These are phyloP conservation scores for Eubasilissa regina DNA, from an alignment of 1,140 invertebrate genomes.

Conservation along the genomic window DNA sequence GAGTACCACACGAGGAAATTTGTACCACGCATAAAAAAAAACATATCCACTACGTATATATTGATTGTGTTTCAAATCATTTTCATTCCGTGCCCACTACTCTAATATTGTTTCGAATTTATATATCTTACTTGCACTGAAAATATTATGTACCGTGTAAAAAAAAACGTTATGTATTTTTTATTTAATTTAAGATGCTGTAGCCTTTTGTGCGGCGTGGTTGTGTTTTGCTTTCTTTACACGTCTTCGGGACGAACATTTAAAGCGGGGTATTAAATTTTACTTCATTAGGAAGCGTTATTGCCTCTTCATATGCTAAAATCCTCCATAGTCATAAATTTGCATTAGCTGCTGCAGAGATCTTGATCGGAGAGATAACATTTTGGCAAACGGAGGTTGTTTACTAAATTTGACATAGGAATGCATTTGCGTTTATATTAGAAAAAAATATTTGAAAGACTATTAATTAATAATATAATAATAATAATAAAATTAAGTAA, in stretches of 20 bases:
- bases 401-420: neutral
- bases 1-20: neutral
- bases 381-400: neutral
- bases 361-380: neutral
- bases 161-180: neutral
- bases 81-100: neutral
- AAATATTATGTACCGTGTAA: neutral
- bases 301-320: conserved; percentile 40
- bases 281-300: conserved; percentile 48
- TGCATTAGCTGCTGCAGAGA: conserved; percentile 34
- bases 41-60: neutral
- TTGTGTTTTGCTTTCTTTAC: neutral
- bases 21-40: conserved; percentile 19
- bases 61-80: neutral
- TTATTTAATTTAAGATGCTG: neutral
- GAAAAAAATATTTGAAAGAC: no score
- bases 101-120: neutral
- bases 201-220: neutral
- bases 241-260: neutral
- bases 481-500: no score
- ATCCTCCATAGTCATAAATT: conserved; percentile 38
- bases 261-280: conserved; percentile 24
- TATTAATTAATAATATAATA: no score
- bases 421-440: no score
- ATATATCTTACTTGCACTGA: neutral